Evolutionary conservation across 2,888 invertebrate genomes (phyloP).

Genomic region (Acanthosepion lycidas): DNA sequence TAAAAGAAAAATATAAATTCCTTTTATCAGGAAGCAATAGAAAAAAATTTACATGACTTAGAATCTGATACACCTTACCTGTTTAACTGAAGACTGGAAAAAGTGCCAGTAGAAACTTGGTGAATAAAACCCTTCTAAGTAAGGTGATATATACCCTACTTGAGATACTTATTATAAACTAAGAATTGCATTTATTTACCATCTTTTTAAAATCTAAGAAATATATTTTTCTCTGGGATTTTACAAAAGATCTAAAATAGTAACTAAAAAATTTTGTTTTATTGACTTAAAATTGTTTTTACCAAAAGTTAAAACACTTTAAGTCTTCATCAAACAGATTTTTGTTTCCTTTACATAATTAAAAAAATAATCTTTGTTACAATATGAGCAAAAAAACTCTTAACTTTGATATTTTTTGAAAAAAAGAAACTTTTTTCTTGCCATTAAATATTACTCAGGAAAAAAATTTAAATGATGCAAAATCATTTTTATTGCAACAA

Average conservation of each 20-base stretch:
- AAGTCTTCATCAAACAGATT: not conserved
- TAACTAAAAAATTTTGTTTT: not conserved
- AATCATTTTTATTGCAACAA: not conserved
- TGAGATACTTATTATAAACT: not conserved
- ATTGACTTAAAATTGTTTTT: not conserved
- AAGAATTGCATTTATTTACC: not conserved
- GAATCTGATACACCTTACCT: not conserved
- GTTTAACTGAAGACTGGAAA: not conserved
- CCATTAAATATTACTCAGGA: too few species aligned
- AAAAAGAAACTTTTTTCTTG: slow-evolving; percentile 33
- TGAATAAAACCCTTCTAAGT: not conserved
- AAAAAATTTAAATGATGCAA: not conserved
- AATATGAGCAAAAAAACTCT: not conserved
- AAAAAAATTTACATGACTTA: not conserved
- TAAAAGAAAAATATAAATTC: not conserved
- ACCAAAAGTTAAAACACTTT: not conserved
- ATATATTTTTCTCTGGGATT: not conserved
- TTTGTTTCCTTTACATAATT: not conserved
- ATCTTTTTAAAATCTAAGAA: not conserved
- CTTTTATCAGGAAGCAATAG: not conserved
- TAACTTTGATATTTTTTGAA: not conserved
- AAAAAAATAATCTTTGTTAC: not conserved
- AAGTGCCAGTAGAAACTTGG: not conserved
- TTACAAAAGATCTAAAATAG: not conserved
- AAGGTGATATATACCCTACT: too few species aligned